A percentile compares a stretch with the other conserved stretches of the same genome.
Evolutionary conservation across 2,113 vertebrate genomes (phyloP).

Genomic region (Aptenodytes patagonicus): DNA sequence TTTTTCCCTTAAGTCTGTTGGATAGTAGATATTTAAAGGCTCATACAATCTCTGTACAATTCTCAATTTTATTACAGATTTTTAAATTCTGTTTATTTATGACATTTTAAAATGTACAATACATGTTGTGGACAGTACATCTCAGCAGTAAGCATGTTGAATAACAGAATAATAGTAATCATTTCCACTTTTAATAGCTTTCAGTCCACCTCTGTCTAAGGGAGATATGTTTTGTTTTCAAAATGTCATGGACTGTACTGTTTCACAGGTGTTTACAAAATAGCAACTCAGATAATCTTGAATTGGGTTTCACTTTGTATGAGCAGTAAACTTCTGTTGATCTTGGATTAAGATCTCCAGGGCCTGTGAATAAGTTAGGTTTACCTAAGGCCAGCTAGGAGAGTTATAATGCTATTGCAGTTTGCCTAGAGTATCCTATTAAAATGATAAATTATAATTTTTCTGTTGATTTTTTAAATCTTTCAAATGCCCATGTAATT

Average conservation of each 20-base stretch:
- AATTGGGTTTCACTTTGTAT: background rate
- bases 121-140: background rate
- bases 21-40: background rate
- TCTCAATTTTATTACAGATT: background rate
- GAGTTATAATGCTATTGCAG: background rate
- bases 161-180: background rate
- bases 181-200: background rate
- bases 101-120: background rate
- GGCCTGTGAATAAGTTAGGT: background rate
- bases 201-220: rapidly evolving
- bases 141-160: background rate
- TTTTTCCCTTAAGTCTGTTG: background rate
- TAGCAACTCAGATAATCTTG: background rate
- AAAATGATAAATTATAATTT: background rate
- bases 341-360: background rate
- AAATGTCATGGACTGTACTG: background rate
- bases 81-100: background rate
- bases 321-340: background rate
- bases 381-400: background rate
- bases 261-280: background rate
- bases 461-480: background rate
- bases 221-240: background rate
- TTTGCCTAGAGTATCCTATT: background rate
- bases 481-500: background rate
- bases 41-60: background rate